Conservation (phyloP, 2,888 invertebrate genomes). For the Macrosiphum euphorbiae region DNA sequence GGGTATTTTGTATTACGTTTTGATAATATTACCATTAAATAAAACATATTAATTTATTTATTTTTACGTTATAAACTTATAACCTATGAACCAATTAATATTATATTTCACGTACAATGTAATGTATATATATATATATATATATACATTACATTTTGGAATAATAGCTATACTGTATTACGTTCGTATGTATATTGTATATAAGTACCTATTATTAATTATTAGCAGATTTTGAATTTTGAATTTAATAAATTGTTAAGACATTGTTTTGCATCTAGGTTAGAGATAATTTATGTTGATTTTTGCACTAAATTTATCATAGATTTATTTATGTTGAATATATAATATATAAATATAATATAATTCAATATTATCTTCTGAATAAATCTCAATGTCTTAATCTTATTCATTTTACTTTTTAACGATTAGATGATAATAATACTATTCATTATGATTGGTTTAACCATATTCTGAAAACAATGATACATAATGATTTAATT, state of each 20-base stretch:
- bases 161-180: background rate
- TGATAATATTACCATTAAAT: background rate
- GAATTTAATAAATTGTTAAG: background rate
- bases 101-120: background rate
- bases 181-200: no score
- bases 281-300: background rate
- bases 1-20: background rate
- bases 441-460: background rate
- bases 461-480: background rate
- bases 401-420: background rate
- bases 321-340: no score
- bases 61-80: background rate
- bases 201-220: background rate
- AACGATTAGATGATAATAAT: background rate
- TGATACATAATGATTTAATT: constrained; percentile 1
- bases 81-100: background rate
- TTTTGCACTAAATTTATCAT: background rate
- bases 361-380: background rate
- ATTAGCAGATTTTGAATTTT: background rate
- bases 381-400: background rate
- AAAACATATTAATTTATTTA: background rate
- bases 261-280: background rate
- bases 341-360: background rate
- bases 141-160: background rate
- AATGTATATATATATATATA: background rate